Conservation (phyloP, 2,797 vertebrate species). For the Mormyrops attenuatus region DNA sequence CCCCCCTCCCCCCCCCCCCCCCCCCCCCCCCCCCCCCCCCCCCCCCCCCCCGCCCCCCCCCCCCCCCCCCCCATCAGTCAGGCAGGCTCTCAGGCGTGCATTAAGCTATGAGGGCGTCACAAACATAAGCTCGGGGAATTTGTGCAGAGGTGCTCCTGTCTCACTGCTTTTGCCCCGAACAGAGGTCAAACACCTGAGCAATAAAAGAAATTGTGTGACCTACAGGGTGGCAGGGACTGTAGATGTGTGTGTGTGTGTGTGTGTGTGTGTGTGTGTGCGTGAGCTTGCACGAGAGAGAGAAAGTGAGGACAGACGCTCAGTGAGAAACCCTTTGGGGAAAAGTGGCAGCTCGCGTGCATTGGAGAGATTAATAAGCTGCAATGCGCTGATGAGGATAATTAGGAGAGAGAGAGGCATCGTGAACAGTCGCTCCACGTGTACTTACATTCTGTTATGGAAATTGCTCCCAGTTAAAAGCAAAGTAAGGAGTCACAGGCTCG, state of each 20-base stretch:
- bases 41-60: no score
- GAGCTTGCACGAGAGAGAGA: neutral
- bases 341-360: neutral
- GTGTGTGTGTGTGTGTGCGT: neutral
- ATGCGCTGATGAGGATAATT: conserved; percentile 28
- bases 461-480: neutral
- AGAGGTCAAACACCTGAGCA: neutral
- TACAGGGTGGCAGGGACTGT: neutral
- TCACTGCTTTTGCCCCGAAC: no score
- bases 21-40: no score
- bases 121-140: neutral
- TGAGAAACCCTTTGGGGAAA: neutral
- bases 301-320: neutral
- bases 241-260: neutral
- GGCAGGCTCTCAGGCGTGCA: neutral
- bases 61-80: no score
- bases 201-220: neutral
- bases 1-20: no score
- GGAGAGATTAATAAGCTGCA: conserved; percentile 28
- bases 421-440: conserved; percentile 14
- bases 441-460: conserved; percentile 21
- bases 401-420: conserved; percentile 29
- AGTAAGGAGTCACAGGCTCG: neutral
- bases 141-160: neutral
- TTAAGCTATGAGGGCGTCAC: conserved; percentile 1